Evolutionary conservation across 2,888 invertebrate species (phyloP).

Genomic region (Trichogramma evanescens): DNA sequence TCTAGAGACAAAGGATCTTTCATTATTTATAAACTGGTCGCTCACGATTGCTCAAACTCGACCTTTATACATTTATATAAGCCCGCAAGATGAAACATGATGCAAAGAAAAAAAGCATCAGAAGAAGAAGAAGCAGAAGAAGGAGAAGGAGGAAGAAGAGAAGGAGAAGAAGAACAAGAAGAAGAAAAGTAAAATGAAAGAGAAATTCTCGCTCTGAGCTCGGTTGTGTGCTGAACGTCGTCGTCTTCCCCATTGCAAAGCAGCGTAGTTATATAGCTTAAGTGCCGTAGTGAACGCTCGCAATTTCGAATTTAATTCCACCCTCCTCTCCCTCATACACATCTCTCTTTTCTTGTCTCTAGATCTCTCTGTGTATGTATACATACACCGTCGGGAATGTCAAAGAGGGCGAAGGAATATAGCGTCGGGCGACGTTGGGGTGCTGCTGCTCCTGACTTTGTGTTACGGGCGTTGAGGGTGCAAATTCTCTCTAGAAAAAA

Average conservation of each 20-base stretch:
- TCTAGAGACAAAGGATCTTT: no score
- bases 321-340: slow-evolving; percentile 13
- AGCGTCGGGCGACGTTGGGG: slow-evolving; percentile 18
- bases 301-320: slow-evolving; percentile 29
- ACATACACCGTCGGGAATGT: slow-evolving; percentile 31
- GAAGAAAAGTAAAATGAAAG: no score
- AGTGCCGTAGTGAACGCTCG: slow-evolving; percentile 16
- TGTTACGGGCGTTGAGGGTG: slow-evolving; percentile 2
- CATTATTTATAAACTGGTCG: no score
- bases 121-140: no score
- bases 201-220: background rate
- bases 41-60: no score
- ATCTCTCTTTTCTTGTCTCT: background rate
- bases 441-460: slow-evolving; percentile 12
- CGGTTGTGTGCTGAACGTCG: background rate
- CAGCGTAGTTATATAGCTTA: slow-evolving; percentile 3
- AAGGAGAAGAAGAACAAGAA: no score
- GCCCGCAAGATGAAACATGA: no score
- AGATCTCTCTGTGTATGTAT: slow-evolving; percentile 21
- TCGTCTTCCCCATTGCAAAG: background rate
- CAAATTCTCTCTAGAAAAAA: no score
- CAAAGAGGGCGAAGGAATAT: slow-evolving; percentile 25
- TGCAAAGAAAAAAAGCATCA: no score
- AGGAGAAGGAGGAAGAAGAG: no score
- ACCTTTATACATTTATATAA: no score